Base-by-base conservation (phyloP, 30 jellyfish, hydroid and myxozoan species). In the Pseudorhiza aurosa region DNA sequence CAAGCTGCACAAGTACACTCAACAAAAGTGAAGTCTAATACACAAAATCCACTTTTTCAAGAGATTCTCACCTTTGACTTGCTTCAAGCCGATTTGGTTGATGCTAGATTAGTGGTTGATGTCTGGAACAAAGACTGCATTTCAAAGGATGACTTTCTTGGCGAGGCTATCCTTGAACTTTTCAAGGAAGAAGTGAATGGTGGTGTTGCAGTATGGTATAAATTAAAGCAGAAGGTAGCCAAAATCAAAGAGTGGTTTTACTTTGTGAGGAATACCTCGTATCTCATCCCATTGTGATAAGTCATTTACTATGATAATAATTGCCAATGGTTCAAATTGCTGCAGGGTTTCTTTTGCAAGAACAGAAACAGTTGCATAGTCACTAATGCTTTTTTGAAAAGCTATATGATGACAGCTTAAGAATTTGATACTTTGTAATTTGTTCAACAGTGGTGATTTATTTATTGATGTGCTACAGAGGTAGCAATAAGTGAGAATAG, bases 101-200 rank as follows among this genome's bases (percentile, higher is more conserved):
- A 83, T 68, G 78, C 98, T 24, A 70, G 45, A 51, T 67, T 91
- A 45, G 47, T 53, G 26, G 33, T 84, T 31, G 64, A 49, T 56
- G 90, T 91, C 0, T 83, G 96, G 96, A 91, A 84, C 72, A 91
- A 91, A 71, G 94, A 79, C 43, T 6, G 40, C 24, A 55, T 84
- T n/a, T 33, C 90, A 53, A 35, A 49, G 31, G 93, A 91, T 84
- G 96, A 83, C 65, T 91, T 85, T 55, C 85, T 91, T 27, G 98
- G 98, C 8, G 96, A 91, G 72, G 72, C 65, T 14, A 58, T 77
- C 28, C 82, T 91, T 62, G 87, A 83, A 33, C 85, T 91, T 15
- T 83, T 82, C 82, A 83, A 69, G 44, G 81, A 74, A 59, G 96
- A 91, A 47, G 80, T 91, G 15, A 65, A 68, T 45, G 88, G 84